These are phyloP conservation scores for Bemisia tabaci DNA, from an alignment of 1,140 invertebrate species.

Conservation along the genomic window DNA sequence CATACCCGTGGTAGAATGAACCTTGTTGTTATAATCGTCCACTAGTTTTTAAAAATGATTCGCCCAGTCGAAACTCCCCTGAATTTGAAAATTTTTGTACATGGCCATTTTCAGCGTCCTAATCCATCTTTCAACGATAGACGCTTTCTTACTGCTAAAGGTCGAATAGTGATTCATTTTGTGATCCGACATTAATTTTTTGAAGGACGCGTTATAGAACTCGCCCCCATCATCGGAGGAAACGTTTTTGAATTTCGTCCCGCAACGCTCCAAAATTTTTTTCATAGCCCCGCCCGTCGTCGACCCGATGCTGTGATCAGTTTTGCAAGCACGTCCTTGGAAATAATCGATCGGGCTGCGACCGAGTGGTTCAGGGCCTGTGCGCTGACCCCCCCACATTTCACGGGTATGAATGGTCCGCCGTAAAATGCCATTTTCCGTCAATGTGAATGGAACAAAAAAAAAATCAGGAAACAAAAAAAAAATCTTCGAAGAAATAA, in stretches of 20 bases:
- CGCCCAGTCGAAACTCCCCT: constrained; percentile 30
- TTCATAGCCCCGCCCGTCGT: too few species aligned
- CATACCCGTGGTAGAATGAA: constrained; percentile 31
- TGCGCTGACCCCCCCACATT: too few species aligned
- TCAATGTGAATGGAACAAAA: too few species aligned
- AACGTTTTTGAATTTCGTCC: constrained; percentile 10
- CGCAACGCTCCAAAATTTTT: constrained; percentile 3
- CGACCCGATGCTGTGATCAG: too few species aligned
- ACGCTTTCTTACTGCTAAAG: constrained; percentile 29
- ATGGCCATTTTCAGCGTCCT: constrained; percentile 31
- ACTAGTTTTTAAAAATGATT: constrained; percentile 28
- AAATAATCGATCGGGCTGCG: too few species aligned
- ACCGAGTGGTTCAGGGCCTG: too few species aligned
- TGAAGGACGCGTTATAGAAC: constrained; percentile 26
- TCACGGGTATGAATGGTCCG: too few species aligned
- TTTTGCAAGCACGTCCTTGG: too few species aligned
- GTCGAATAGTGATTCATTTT: constrained; percentile 27
- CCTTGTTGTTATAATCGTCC: constrained; percentile 31
- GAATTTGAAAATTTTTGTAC: constrained; percentile 31
- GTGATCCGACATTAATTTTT: constrained; percentile 24
- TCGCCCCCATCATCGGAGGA: constrained; percentile 18
- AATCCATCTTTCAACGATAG: constrained; percentile 32
- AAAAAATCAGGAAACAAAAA: too few species aligned
- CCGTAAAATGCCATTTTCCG: too few species aligned
- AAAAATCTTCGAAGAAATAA: too few species aligned